Base-by-base conservation (phyloP, 2,888 invertebrate genomes). In the Odontothrips loti region DNA sequence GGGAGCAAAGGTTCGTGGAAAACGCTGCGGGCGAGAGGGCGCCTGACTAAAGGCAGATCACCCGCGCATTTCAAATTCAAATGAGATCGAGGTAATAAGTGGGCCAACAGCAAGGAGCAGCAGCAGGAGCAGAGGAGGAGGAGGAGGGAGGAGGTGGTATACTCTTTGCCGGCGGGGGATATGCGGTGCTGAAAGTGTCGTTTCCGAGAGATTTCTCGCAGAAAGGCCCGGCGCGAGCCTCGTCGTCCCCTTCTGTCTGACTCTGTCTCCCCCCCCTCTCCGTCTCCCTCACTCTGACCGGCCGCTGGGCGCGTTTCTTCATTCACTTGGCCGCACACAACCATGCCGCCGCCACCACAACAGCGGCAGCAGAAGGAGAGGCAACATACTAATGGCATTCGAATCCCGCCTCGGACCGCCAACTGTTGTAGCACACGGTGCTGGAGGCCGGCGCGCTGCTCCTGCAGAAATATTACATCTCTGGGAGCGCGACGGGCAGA, bases 71-170 rank as follows among this genome's bases (percentile, higher is more conserved):
- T 75, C 68, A 75, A 75, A 75, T 23, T 75, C 68, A 75, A 75
- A 75, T 75, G 68, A 75, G 68, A 75, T 75, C 27, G 58, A 58
- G 58, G 68, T 75, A 75, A 75, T 75, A 75, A 75, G 68, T 17
- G 17, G 0, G 20, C 20, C 58, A 20, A 17, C 51, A 51, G 51
- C 3, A 51, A 12, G 12, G 20, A 20, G 58, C 58, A 20, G 51
- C 51, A 15, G 58, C 51, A 51, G 58, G 17, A 17, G 58, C 20
- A 43, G 34, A 43, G 34, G 6, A 6, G 6, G 34, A 6, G 34
- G 34, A 6, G 34, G 34, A 6, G 34, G 34, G 34, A 43, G 34
- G 34, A 43, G 34, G 34, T 43, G 34, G 3, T 43, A 43, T n/a
- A n/a, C n/a, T n/a, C 51, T 51, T 10, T 20, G 51, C 1, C 51